Base-by-base conservation (phyloP, 2,113 vertebrate species). In the Pleuronectes platessa region DNA sequence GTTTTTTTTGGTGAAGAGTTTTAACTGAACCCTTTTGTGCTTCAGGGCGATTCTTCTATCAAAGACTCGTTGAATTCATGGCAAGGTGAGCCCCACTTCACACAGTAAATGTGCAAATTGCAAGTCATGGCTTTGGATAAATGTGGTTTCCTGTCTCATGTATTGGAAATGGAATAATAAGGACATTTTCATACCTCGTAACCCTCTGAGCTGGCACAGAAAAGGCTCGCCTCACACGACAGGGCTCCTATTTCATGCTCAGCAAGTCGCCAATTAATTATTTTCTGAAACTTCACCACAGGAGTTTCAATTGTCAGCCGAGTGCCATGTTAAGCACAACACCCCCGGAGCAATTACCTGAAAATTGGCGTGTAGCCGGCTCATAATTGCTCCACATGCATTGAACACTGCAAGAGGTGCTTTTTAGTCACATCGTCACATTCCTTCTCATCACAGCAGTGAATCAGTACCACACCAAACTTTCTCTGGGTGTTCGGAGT, bases 41-140 rank as follows among this genome's bases (percentile, higher is more conserved):
- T 47, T 53, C 2, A 98, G 98, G 94, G 9, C 92, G 95, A 31
- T 99, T 99, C 92, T 99, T 99, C 95, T 98, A 97, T 89, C 98
- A 95, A 88, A 94, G 97, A 76, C 94, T 99, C 81, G 97, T 98
- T 90, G 97, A 99, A 86, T 99, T 96, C 91, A 99, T 99, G 98
- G 94, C 96, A 87, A 99, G 98, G 98, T 98, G 89, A 74, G n/a
- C 55, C 20, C 71, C 18, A 17, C 18, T 23, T 21, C 31, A 35
- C 11, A 5, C 35, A 24, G 18, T 2, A 12, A 14, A 13, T 55
- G 8, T 42, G 26, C 35, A 62, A 61, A 49, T 73, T 15, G 24
- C 7, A 26, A 6, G 8, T 20, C 7, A 58, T 51, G 11, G n/a
- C 51, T 76, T 65, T 72, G 37, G 17, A 54, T 61, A 21, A 55